A percentile compares a stretch with the other conserved stretches of the same genome.
These are phyloP conservation scores for Lophotis ruficrista DNA, from an alignment of 2,113 vertebrate species.

Conservation along the genomic window DNA sequence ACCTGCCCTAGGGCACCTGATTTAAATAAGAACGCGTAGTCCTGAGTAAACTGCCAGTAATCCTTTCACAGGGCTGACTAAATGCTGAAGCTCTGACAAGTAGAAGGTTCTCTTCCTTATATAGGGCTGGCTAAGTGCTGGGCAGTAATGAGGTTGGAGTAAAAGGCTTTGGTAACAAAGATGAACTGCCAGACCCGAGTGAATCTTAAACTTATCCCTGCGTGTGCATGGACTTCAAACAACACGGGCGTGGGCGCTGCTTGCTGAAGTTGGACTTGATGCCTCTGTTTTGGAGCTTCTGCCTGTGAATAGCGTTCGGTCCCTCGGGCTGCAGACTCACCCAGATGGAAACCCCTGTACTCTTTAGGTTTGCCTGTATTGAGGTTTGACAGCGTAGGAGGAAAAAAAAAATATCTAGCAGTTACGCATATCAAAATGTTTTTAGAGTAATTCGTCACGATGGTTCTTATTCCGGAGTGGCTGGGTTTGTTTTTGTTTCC, in stretches of 20 bases:
- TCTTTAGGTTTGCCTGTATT: neutral
- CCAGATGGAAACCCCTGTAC: neutral
- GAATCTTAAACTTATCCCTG: neutral
- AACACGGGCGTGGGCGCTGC: accelerated
- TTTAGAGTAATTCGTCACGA: accelerated
- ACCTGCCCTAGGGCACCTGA: neutral
- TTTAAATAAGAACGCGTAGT: neutral
- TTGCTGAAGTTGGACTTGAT: neutral
- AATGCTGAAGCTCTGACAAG: conserved; percentile 7
- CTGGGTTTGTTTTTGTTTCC: neutral
- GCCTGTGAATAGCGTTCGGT: accelerated
- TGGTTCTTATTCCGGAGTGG: neutral
- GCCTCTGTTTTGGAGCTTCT: neutral
- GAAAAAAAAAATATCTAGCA: accelerated
- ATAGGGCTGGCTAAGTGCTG: conserved; percentile 45
- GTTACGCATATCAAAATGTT: accelerated
- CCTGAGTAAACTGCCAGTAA: neutral
- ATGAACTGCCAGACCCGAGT: conserved; percentile 12
- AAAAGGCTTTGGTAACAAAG: conserved; percentile 30
- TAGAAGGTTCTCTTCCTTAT: conserved; percentile 39
- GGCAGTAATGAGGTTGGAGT: conserved; percentile 42
- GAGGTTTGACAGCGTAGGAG: neutral
- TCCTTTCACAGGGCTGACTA: conserved; percentile 23
- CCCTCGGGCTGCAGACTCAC: neutral
- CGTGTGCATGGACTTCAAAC: accelerated